Evolutionary conservation across 2,888 invertebrate genomes (phyloP), one percentile per base, ranked within the genome.

Genomic region (Amiota communis): DNA sequence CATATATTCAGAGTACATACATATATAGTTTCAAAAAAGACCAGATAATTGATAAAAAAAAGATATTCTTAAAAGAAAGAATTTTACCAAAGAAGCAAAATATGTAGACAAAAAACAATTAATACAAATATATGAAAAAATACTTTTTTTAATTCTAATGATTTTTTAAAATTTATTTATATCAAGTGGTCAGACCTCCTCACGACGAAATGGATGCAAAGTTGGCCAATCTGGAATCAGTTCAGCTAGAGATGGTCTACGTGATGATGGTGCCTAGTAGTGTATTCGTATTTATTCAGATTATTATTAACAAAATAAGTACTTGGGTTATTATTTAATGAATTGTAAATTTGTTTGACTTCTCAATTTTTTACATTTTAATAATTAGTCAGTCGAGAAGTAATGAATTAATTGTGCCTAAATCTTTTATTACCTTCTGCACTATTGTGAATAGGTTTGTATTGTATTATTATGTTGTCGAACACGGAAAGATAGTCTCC

Each of bases 191-290:
- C 87, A 80, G 85, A 96, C 96, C 96, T 96, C 95, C 93, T 94
- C 88, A 76, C 89, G 89, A 79, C 89, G 89, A 86, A 89, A 89
- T 78, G 90, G 89, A 81, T 90, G 90, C 75, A 90, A 83, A 90
- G 93, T 94, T 89, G 97, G 97, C 97, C 97, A 98, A 92, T 97
- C 97, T 89, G 97, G 97, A 91, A 98, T 97, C 92, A 97, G 93
- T 92, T 98, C 97, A 88, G 96, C 96, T 91, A 97, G 93, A 89
- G 96, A 97, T 90, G 93, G 95, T 92, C 96, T 93, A 93, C 96
- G 94, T 86, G 92, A 91, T 90, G 91, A 89, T 90, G 88, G 87
- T 73, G 87, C 83, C 90, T 90, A 87, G 47, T 70, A 70, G 76
- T 76, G 51, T 69, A 79, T 80, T 59, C 53, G 53, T 53, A 53